Base-by-base conservation (phyloP, 2,797 vertebrate species). In the Helicolenus hilgendorfi region DNA sequence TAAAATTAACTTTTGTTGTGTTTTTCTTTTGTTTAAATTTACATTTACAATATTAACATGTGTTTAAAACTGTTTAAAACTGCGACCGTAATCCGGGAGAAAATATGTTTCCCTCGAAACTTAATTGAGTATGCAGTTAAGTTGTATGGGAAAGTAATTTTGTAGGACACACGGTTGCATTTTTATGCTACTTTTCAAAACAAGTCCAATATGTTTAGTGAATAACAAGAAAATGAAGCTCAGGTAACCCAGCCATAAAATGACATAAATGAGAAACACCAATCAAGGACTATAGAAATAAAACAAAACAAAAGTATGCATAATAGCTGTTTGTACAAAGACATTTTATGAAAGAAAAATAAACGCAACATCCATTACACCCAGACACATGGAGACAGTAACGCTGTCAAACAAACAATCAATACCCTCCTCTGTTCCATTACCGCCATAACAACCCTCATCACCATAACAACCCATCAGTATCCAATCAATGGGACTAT, bases 381-480 rank as follows among this genome's bases (percentile, higher is more conserved):
- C 1, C 0, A 20, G 64, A 76, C 64, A 69, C 80, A 41, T 31
- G 81, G 75, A 62, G 49, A 67, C 81, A 76, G 63, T 77, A 64
- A 93, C 90, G 7, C 84, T 85, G 85, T 88, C 79, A 89, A 56
- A 88, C 64, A 87, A 63, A 9, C 72, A 71, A 92, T 91, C 93
- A 88, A 92, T 95, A 88, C 29, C 26, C 58, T 81, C 78, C 81
- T 65, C 41, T 29, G 80, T 79, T 76, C 81, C 89, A 91, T 94
- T 94, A 90, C 79, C 56, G 4, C 74, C 88, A 91, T 70, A 84
- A 90, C 79, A 75, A 63, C 63, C 59, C 60, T 84, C 76, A 89
- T 93, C 86, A 78, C 75, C 89, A 83, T 88, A 94, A 89, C 91
- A 88, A 83, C 84, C 80, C 92, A 85, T 85, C 89, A 78, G 76